These are phyloP conservation scores for Cataglyphis cursor DNA, from an alignment of 2,888 invertebrate genomes.

Conservation along the genomic window DNA sequence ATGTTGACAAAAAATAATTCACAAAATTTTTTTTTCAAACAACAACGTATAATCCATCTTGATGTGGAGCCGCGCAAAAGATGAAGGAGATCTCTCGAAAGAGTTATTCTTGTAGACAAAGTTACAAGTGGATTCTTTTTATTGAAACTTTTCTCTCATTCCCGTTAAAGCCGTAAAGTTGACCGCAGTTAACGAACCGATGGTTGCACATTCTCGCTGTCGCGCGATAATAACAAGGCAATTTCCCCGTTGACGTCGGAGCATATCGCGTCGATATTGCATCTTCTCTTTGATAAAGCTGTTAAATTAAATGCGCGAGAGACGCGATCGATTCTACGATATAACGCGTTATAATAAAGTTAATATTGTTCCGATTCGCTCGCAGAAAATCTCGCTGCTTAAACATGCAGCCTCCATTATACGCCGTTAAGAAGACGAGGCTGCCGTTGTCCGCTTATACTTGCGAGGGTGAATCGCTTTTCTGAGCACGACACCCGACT, in stretches of 20 bases:
- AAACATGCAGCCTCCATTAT: conserved; percentile 40
- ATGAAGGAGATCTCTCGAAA: neutral
- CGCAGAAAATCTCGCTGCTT: conserved; percentile 34
- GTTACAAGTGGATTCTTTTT: neutral
- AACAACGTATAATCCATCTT: neutral
- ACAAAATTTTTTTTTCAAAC: neutral
- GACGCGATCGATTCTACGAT: neutral
- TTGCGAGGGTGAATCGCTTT: conserved; percentile 33
- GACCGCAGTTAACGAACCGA: neutral
- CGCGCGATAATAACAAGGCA: conserved; percentile 12
- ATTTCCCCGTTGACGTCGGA: conserved; percentile 29
- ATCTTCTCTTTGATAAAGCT: neutral
- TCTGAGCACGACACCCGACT: conserved; percentile 38
- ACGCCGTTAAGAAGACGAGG: conserved; percentile 12
- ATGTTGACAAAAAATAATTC: neutral
- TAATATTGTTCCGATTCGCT: conserved; percentile 3
- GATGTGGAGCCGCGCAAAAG: neutral
- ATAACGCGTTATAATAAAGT: conserved; percentile 6
- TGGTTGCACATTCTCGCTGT: neutral
- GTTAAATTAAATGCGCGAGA: neutral
- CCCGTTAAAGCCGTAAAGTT: conserved; percentile 1
- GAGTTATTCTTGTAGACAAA: conserved; percentile 8
- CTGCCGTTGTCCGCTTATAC: neutral
- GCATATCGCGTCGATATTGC: neutral
- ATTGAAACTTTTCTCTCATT: neutral